phyloP scores from a whole-genome alignment of 1,140 invertebrate species.

The Asobara japonica region DNA sequence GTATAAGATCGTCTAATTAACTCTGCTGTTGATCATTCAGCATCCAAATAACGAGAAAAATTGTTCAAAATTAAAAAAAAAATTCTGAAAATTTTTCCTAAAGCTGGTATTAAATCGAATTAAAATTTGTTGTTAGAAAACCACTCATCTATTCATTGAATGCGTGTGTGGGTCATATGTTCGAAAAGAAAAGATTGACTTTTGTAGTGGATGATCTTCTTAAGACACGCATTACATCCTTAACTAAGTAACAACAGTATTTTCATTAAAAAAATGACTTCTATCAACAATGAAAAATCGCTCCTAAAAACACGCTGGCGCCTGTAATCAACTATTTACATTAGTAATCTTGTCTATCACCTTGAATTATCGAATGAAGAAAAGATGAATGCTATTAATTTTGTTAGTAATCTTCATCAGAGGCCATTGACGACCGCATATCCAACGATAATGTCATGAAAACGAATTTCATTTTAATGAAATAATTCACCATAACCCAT shows the following conservation, averaged over 20 bases:
- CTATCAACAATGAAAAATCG: not conserved
- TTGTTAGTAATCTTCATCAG: not conserved
- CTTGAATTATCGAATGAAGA: not conserved
- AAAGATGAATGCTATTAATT: slow-evolving; percentile 9
- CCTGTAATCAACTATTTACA: not conserved
- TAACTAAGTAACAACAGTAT: not conserved
- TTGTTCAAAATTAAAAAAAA: too few relatives aligned
- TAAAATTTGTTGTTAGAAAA: too few relatives aligned
- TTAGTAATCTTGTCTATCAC: not conserved
- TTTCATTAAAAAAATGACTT: not conserved
- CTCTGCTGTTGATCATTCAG: too few relatives aligned
- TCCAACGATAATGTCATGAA: not conserved
- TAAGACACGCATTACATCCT: too few relatives aligned
- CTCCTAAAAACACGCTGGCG: not conserved
- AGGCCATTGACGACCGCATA: not conserved
- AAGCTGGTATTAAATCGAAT: too few relatives aligned
- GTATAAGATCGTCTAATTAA: too few relatives aligned
- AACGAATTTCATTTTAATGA: not conserved
- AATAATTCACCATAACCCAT: slow-evolving; percentile 2
- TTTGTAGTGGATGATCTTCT: too few relatives aligned
- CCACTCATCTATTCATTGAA: too few relatives aligned
- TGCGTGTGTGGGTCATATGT: too few relatives aligned
- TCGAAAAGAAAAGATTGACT: too few relatives aligned
- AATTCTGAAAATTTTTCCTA: too few relatives aligned
- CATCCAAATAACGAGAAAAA: too few relatives aligned